Conservation (phyloP, 2,113 vertebrate species). For the Mungos mungo region DNA sequence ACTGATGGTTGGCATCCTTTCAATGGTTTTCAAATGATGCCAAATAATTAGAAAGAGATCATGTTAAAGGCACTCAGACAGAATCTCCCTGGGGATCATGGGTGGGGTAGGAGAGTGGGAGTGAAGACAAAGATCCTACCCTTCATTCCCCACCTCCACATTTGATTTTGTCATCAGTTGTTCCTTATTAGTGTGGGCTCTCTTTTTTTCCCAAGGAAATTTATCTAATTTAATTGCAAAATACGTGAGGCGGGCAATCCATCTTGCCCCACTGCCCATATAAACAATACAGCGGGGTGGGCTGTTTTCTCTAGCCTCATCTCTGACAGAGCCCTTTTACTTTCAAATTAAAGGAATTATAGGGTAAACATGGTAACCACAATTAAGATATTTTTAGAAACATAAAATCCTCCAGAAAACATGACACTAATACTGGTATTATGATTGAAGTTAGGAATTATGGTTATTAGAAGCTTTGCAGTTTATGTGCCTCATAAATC, state of each 20-base stretch:
- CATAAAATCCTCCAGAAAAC: constrained; percentile 65
- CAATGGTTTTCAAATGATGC: constrained; percentile 56
- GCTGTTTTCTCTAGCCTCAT: background rate
- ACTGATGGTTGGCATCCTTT: constrained; percentile 27
- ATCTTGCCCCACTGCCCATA: constrained; percentile 47
- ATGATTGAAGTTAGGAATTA: constrained; percentile 74
- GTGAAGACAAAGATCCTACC: background rate
- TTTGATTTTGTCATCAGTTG: constrained; percentile 65
- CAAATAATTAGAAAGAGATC: constrained; percentile 61
- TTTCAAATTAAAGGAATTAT: constrained; percentile 68
- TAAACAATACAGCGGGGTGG: constrained; percentile 4
- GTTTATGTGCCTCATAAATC: constrained; percentile 69
- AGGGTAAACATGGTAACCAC: constrained; percentile 66
- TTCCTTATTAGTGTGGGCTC: constrained; percentile 62
- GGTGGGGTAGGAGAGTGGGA: background rate
- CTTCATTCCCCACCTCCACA: constrained; percentile 16
- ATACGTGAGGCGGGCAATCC: background rate
- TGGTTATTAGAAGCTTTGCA: constrained; percentile 76
- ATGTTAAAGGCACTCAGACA: constrained; percentile 28
- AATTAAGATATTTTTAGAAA: constrained; percentile 72
- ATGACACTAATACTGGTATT: constrained; percentile 71
- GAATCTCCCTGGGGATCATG: background rate
- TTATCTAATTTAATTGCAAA: constrained; percentile 70
- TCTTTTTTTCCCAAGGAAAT: constrained; percentile 72
- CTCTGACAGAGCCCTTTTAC: background rate